Conservation (phyloP, 2,797 vertebrate species). For the Poeciliopsis infans region DNA sequence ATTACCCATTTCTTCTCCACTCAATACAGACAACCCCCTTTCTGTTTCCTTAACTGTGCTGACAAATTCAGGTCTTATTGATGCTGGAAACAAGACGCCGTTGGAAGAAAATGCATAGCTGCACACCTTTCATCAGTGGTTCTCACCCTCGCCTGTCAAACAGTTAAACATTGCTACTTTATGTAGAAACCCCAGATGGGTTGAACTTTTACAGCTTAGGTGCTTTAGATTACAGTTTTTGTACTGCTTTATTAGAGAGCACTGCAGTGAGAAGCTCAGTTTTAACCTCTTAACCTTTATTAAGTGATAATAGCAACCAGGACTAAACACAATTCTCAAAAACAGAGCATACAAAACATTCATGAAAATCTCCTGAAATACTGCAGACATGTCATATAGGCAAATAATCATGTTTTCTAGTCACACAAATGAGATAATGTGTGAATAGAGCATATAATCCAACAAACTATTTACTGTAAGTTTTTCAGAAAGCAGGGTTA, state of each 20-base stretch:
- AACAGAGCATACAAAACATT: neutral
- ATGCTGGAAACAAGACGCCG: conserved; percentile 43
- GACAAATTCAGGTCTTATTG: conserved; percentile 67
- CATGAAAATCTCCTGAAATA: neutral
- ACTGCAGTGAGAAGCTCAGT: neutral
- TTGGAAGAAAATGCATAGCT: conserved; percentile 36
- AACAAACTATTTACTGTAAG: neutral
- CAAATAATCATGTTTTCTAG: neutral
- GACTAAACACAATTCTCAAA: neutral
- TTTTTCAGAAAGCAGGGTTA: neutral
- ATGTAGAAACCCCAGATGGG: neutral
- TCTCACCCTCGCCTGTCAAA: neutral
- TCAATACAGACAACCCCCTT: conserved; percentile 57
- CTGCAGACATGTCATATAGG: neutral
- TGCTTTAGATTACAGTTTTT: neutral
- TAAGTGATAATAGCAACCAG: neutral
- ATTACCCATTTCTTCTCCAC: conserved; percentile 74
- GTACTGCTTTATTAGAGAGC: neutral
- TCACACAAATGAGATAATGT: conserved; percentile 1
- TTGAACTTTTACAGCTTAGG: neutral
- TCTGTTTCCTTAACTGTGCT: conserved; percentile 58
- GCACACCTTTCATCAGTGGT: conserved; percentile 9
- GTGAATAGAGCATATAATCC: neutral
- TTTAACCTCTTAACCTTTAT: neutral
- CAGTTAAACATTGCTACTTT: neutral